Evolutionary conservation across 1,140 invertebrate species (phyloP).

Genomic region (Spodoptera frugiperda): DNA sequence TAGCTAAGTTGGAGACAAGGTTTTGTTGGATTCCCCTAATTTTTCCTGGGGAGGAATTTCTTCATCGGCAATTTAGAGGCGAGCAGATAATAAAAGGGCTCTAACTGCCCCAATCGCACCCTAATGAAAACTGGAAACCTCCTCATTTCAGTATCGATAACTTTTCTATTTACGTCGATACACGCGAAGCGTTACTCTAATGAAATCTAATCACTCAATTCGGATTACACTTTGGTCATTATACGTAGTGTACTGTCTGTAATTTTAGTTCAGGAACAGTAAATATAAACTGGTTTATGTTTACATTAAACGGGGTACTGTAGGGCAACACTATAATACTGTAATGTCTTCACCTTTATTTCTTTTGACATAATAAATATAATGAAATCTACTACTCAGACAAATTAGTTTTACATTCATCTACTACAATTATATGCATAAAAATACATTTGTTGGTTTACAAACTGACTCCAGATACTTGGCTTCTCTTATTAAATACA

Average conservation of each 20-base stretch:
- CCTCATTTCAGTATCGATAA: constrained; percentile 83
- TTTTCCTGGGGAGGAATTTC: constrained; percentile 81
- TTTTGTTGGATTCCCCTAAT: constrained; percentile 80
- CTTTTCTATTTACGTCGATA: constrained; percentile 66
- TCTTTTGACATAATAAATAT: too few species aligned
- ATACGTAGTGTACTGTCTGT: not conserved
- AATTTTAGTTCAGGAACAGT: constrained; percentile 1
- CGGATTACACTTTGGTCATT: constrained; percentile 4
- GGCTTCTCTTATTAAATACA: too few species aligned
- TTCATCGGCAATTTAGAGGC: constrained; percentile 86
- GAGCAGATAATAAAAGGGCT: constrained; percentile 87
- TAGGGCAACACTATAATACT: too few species aligned
- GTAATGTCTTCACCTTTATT: too few species aligned
- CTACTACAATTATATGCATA: too few species aligned
- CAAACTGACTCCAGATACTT: too few species aligned
- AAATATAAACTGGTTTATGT: constrained; percentile 10
- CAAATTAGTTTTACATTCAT: too few species aligned
- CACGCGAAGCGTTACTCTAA: constrained; percentile 52
- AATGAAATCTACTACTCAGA: too few species aligned
- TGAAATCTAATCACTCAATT: constrained; percentile 46
- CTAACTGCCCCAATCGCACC: constrained; percentile 84
- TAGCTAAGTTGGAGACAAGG: constrained; percentile 76
- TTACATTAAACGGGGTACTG: not conserved
- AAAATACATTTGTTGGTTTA: too few species aligned
- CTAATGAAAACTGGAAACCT: constrained; percentile 85